Evolutionary conservation across 2,113 vertebrate genomes (phyloP).

Genomic region (Ptychochromis oligacanthus): DNA sequence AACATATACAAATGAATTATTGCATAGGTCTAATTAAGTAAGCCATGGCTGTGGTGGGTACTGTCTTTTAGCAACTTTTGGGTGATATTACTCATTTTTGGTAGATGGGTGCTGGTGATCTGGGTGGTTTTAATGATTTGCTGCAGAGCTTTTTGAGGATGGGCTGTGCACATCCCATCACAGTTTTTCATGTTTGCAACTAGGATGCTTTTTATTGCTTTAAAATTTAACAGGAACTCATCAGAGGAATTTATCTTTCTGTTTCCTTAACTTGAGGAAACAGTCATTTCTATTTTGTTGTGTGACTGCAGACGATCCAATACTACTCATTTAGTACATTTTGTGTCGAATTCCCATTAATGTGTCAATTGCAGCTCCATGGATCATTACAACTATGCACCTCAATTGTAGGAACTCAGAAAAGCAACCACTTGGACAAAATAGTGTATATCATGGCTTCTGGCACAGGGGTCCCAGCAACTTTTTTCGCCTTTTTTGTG

Average conservation of each 20-base stretch:
- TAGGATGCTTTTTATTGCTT: not conserved
- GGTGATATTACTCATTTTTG: too few relatives aligned
- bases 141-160: not conserved
- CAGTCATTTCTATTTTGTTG: not conserved
- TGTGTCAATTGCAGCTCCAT: not conserved
- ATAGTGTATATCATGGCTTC: rapidly evolving
- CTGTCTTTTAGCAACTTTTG: too few relatives aligned
- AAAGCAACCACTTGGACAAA: not conserved
- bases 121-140: not conserved
- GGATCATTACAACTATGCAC: not conserved
- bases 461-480: not conserved
- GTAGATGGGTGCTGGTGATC: not conserved
- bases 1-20: too few relatives aligned
- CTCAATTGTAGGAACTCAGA: not conserved
- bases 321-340: rapidly evolving
- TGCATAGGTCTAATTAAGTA: too few relatives aligned
- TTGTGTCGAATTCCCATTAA: not conserved
- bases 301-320: not conserved
- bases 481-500: not conserved
- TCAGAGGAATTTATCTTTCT: not conserved
- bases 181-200: not conserved
- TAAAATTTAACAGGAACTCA: not conserved
- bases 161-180: too few relatives aligned
- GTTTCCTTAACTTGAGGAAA: too few relatives aligned
- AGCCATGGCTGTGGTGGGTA: too few relatives aligned